Conservation (phyloP, 2,113 vertebrate genomes). For the Australoheros scitulus region DNA sequence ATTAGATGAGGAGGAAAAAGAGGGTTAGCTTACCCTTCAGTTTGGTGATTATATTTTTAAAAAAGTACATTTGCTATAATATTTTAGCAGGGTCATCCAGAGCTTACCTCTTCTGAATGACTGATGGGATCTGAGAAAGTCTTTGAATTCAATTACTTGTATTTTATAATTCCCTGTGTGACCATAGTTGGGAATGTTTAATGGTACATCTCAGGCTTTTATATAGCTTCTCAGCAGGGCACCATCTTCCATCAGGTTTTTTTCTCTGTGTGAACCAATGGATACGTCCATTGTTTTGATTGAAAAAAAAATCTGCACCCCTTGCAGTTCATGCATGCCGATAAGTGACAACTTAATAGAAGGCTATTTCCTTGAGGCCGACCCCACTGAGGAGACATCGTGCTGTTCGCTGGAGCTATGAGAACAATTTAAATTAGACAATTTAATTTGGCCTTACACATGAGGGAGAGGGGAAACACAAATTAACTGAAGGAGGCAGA, state of each 20-base stretch:
- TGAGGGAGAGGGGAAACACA: slow-evolving; percentile 29
- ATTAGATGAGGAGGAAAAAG: neutral
- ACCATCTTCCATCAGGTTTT: slow-evolving; percentile 11
- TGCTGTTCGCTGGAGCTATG: slow-evolving; percentile 38
- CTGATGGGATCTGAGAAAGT: slow-evolving; percentile 9
- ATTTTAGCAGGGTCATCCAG: neutral
- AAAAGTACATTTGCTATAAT: neutral
- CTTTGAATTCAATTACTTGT: slow-evolving; percentile 22
- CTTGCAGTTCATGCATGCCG: slow-evolving; percentile 41
- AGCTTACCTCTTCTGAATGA: neutral
- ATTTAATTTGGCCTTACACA: slow-evolving; percentile 65
- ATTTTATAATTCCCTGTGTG: slow-evolving; percentile 33
- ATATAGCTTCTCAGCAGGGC: slow-evolving; percentile 34
- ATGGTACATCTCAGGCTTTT: slow-evolving; percentile 16
- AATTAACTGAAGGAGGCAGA: slow-evolving; percentile 40
- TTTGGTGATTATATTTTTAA: neutral
- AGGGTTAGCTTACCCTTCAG: neutral
- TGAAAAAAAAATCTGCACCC: neutral
- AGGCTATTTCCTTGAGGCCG: slow-evolving; percentile 59
- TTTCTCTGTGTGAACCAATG: slow-evolving; percentile 25
- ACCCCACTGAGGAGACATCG: slow-evolving; percentile 41
- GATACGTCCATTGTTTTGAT: slow-evolving; percentile 34
- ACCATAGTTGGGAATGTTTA: slow-evolving; percentile 32
- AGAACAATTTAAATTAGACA: slow-evolving; percentile 70
- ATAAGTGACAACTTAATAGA: slow-evolving; percentile 68